Base-by-base conservation (phyloP, 2,113 vertebrate species). In the Probosciger aterrimus region DNA sequence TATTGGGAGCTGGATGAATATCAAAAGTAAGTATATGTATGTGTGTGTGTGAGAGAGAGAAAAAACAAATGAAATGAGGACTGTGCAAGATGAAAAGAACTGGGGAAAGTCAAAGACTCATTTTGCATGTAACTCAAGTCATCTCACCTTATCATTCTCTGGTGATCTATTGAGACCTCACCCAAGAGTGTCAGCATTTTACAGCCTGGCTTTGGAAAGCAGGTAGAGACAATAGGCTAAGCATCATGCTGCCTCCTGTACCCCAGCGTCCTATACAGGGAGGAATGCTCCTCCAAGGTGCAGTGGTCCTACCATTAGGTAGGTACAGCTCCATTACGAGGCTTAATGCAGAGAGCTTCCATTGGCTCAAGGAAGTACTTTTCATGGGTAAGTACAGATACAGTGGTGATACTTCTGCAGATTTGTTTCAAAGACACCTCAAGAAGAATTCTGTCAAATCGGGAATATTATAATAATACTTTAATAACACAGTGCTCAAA, bases 261-360 rank as follows among this genome's bases (percentile, higher is more conserved):
- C 4, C 24, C 10, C 9, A 1, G 3, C 24, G 11, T 60, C 35
- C 80, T 3, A 5, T 5, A 4, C 30, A 39, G 17, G 55, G 28
- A 62, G 27, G 43, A 69, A 9, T 16, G 27, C 7, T 86, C 5
- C 35, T 75, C 50, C 4, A 4, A 64, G 57, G 11, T 4, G 47
- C 30, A 68, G 62, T 2, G 0, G 6, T 62, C 49, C 60, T 49
- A 9, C 41, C 6, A 1, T 24, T 47, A 44, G 24, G 13, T 2
- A 41, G 68, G 24, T 33, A 39, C 37, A 75, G 57, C 35, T 41
- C 3, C n/a, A 6, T 2, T 2, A 9, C 0, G 1, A 77, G 33
- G 7, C 19, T 92, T 60, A 35, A 44, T 60, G 80, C 30, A 77
- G 46, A 30, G n/a, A 77, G 6, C 18, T 74, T 49, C 77, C 41